Evolutionary conservation across 2,888 invertebrate species (phyloP), one percentile per base, ranked within the genome.

Genomic region (Ligdia adustata): DNA sequence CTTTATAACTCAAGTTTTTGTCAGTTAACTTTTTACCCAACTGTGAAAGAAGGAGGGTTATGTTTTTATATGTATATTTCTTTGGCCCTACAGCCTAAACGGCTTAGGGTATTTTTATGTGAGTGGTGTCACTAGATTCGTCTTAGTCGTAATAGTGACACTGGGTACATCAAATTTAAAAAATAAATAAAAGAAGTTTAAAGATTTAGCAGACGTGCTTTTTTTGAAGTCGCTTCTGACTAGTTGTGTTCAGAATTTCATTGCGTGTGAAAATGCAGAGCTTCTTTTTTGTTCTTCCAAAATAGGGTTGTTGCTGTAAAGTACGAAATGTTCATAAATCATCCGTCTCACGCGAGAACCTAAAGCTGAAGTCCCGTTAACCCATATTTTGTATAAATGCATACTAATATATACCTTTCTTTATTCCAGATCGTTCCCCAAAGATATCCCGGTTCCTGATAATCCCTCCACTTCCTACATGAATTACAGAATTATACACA

Each of bases 371-470:
- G 13, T 16, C 11, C 31, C 22, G 11, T 15, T 31, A 22, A 12
- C 32, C 41, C 32, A 41, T 15, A 16, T 41, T 31, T 24, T 41
- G 32, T 6, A 13, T 18, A 37, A 26, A 35, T 18, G 11, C 4
- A 28, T 29, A 33, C 12, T 45, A 26, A 45, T 28, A 20, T 7
- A 22, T 32, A 9, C 26, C 18, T 45, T 44, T 41, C 5, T 32
- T 45, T 16, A 4, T 48, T 47, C 3, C 41, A 47, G 40, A 44
- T 35, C 14, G 6, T 29, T 14, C 28, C 35, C 38, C 15, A 29
- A 44, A 41, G 16, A 14, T 20, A 6, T 39, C 38, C 43, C 27
- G 35, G 34, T 16, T 22, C 44, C 46, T 20, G 35, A 26, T 5
- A n/a, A 6, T 6, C 4, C 6, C 6, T 6, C 18, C 18, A 18